Evolutionary conservation across 2,888 invertebrate genomes (phyloP), one percentile per base, ranked within the genome.

Genomic region (Nephrocerus scutellatus): DNA sequence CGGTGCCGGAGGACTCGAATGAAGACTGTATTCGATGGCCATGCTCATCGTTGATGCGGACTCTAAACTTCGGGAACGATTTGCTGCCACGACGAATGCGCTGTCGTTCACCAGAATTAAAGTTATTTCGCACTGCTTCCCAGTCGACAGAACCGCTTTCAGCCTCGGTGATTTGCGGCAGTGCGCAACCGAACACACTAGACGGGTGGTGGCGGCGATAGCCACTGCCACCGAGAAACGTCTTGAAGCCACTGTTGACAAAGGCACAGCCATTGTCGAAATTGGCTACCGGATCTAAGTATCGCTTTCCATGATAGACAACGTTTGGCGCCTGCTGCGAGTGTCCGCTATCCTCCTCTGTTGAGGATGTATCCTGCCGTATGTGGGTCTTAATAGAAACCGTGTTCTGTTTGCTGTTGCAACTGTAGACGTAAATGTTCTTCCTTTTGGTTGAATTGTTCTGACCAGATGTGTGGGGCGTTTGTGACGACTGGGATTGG

Each of bases 221-320:
- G 35, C 33, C 9, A 24, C 36, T 13, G 9, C 7, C 9, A 23
- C 19, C 4, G 35, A 15, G 9, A 8, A 22, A 13, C 22, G 28
- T 12, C 19, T 30, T n/a, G 30, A 51, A 51, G 14, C 37, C 46
- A 16, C 43, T 41, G 41, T 59, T 64, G 33, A 55, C 59, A 32
- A 59, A 60, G 30, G 56, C 55, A 39, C 50, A 59, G 38, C 53
- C 55, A 16, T 56, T 55, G 36, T 51, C 36, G 6, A 54, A 45
- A 26, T 53, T 55, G 33, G 45, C 44, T 15, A 59, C 46, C 4
- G 63, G 56, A 22, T 63, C 64, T 30, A 63, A 49, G 21, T 58
- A 63, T 0, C 62, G 53, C 41, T 55, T 61, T 33, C 63, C 63
- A 38, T 60, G 63, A 32, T 63, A 63, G 19, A 62, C 44, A 16